Conservation (phyloP, 2,888 invertebrate species). For the Amphipoea lucens region DNA sequence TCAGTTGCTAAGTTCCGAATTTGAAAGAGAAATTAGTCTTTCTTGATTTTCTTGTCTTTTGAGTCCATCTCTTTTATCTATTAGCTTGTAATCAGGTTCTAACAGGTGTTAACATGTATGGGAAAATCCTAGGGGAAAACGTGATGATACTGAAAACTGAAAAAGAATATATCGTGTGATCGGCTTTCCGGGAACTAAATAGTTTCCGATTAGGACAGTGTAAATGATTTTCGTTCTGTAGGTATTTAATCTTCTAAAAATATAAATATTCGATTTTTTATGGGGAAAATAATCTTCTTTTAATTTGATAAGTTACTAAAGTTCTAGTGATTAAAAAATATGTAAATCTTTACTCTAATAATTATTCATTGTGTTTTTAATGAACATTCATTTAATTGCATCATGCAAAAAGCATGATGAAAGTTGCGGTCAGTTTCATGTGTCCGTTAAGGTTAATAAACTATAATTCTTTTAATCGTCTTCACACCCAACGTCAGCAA, state of each 20-base stretch:
- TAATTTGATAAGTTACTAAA: not conserved
- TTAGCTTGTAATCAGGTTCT: not conserved
- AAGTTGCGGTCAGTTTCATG: not conserved
- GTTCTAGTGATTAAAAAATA: not conserved
- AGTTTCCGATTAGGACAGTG: not conserved
- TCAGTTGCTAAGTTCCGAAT: not conserved
- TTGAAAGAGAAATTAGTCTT: not conserved
- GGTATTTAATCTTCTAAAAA: not conserved
- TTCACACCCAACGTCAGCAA: constrained; percentile 18
- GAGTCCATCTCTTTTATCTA: too few species aligned
- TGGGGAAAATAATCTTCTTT: not conserved
- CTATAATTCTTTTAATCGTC: not conserved
- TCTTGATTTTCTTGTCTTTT: not conserved
- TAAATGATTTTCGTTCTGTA: not conserved
- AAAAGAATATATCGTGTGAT: not conserved
- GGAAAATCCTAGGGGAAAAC: constrained; percentile 9
- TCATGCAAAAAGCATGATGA: not conserved
- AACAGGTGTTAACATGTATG: not conserved
- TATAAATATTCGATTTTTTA: not conserved
- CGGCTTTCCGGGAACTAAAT: not conserved
- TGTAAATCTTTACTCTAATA: not conserved
- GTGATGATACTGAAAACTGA: not conserved
- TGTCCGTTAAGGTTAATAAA: not conserved
- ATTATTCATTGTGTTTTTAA: not conserved
- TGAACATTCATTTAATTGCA: not conserved